Evolutionary conservation across 2,888 invertebrate genomes (phyloP).

Genomic region (Epiblema foenella): DNA sequence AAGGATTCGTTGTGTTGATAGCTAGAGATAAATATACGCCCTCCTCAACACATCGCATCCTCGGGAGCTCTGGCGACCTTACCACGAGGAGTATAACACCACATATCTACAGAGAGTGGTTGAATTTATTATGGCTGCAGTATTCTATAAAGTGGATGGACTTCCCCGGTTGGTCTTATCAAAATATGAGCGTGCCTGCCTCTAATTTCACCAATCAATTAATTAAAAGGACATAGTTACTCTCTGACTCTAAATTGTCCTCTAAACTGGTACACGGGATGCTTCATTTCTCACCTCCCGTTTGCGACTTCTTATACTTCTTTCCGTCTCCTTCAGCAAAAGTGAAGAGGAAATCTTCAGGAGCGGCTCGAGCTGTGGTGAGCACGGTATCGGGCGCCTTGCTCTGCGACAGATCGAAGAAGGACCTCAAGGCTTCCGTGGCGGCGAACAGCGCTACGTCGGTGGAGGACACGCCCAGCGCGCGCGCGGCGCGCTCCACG

Average conservation of each 20-base stretch:
- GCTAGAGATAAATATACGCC: too few species aligned
- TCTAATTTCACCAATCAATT: background rate
- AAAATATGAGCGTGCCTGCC: too few species aligned
- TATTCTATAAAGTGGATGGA: too few species aligned
- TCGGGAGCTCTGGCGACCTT: too few species aligned
- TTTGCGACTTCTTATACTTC: constrained; percentile 82
- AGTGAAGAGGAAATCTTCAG: constrained; percentile 83
- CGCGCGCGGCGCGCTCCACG: constrained; percentile 84
- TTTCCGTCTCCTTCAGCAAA: constrained; percentile 77
- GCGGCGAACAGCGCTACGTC: constrained; percentile 87
- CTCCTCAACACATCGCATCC: too few species aligned
- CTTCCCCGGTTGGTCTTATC: too few species aligned
- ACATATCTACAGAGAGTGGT: too few species aligned
- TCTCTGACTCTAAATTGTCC: background rate
- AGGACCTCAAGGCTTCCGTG: constrained; percentile 87
- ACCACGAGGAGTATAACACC: too few species aligned
- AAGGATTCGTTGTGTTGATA: too few species aligned
- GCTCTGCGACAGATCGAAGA: constrained; percentile 83
- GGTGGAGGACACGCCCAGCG: constrained; percentile 86
- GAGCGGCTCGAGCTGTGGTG: constrained; percentile 86
- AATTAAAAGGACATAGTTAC: background rate
- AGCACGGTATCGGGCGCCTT: constrained; percentile 85
- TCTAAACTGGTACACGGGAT: background rate
- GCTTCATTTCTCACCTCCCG: constrained; percentile 68
- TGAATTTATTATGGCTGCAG: too few species aligned